Percentiles rank a stretch among this genome's conserved stretches.
Conservation (phyloP, 1,140 invertebrate species). For the Triops cancriformis region DNA sequence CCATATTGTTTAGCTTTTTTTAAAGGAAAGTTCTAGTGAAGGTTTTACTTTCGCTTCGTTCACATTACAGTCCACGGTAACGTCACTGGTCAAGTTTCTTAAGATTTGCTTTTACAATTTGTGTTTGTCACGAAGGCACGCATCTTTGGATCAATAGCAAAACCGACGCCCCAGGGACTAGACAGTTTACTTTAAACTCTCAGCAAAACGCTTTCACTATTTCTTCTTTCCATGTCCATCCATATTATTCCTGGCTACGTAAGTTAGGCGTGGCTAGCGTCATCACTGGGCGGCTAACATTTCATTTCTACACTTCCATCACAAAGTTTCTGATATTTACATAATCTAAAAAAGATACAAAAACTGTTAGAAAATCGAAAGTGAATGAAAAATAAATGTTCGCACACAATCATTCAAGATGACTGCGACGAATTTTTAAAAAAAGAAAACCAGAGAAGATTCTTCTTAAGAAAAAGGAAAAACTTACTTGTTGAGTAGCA, state of each 20-base stretch:
- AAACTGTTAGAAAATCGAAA: background rate
- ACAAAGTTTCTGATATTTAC: background rate
- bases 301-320: background rate
- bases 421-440: background rate
- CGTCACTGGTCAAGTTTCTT: background rate
- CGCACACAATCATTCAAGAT: background rate
- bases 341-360: background rate
- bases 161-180: slow-evolving; percentile 10
- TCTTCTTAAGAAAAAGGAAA: no score
- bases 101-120: background rate
- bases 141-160: slow-evolving; percentile 14
- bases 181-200: background rate
- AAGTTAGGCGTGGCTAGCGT: background rate
- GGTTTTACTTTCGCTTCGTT: background rate
- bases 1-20: no score
- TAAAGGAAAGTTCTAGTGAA: background rate
- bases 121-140: slow-evolving; percentile 8
- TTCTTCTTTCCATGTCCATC: background rate
- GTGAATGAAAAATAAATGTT: background rate
- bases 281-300: background rate
- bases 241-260: background rate
- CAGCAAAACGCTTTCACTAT: background rate
- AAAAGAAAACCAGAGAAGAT: background rate
- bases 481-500: background rate
- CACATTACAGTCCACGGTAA: background rate